These are phyloP conservation scores for Hestina assimilis DNA, from an alignment of 1,140 invertebrate species.

Conservation along the genomic window DNA sequence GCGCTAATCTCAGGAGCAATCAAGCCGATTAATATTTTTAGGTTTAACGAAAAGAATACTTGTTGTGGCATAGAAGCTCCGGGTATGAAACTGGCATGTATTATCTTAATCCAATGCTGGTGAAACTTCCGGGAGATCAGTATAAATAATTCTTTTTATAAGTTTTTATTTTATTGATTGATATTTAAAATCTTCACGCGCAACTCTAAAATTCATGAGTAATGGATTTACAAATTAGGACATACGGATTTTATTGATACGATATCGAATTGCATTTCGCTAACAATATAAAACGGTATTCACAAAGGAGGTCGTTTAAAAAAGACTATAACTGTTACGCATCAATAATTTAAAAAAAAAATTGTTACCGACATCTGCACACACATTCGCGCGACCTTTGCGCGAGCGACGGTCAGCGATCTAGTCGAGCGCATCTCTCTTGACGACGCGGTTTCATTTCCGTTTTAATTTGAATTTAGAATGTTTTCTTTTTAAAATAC, in stretches of 20 bases:
- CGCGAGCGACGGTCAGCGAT: conserved; percentile 39
- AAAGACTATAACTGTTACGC: conserved; percentile 18
- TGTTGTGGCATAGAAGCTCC: no score
- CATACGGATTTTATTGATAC: conserved; percentile 11
- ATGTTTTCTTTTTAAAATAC: conserved; percentile 13
- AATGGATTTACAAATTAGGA: not conserved
- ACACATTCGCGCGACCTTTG: conserved; percentile 42
- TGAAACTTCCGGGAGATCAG: no score
- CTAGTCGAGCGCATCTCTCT: conserved; percentile 36
- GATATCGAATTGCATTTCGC: conserved; percentile 13
- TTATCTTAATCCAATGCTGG: no score
- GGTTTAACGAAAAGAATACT: no score
- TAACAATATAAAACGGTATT: conserved; percentile 27
- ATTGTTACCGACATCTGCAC: conserved; percentile 41
- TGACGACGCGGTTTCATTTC: conserved; percentile 19
- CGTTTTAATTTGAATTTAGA: conserved; percentile 10
- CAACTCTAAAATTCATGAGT: not conserved
- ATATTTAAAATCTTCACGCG: not conserved
- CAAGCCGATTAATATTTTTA: no score
- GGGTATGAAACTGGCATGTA: no score
- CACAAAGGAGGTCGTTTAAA: conserved; percentile 24
- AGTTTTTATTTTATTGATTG: not conserved
- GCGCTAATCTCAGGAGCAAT: no score
- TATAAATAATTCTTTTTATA: no score
- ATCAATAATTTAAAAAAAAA: conserved; percentile 25